Base-by-base conservation (phyloP, 2,797 vertebrate species). In the Enteromius anoplus region DNA sequence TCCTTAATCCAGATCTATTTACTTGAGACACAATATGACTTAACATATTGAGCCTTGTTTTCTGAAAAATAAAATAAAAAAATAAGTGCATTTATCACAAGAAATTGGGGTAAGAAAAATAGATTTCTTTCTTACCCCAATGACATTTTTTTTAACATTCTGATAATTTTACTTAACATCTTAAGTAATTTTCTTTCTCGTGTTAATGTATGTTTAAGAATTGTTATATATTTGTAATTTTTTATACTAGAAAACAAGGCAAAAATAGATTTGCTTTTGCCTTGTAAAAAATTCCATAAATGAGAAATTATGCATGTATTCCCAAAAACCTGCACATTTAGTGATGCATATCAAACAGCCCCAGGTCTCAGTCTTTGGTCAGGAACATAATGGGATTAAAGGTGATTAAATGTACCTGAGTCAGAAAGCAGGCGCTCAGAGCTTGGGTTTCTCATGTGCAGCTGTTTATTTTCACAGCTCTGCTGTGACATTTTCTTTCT, bases 381-480 rank as follows among this genome's bases (percentile, higher is more conserved):
- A 60, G 62, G 89, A 90, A 65, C 91, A 92, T 89, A 91, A 92
- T 92, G 92, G 86, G 88, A 91, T 90, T 91, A 88, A 84, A 60
- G 70, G 77, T 78, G 84, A 82, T 92, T 90, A 91, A 78, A 91
- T 91, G 91, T 90, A 92, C 91, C 86, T 90, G 91, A 91, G 88
- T 87, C 91, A 91, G 75, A 72, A 87, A 90, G 92, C 92, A 85
- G 88, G 90, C 88, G 21, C 73, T 23, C 73, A 40, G 5, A 49
- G 55, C 87, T 89, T 82, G 86, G 34, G 80, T 77, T 80, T 83
- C 91, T 90, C 91, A 69, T 91, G 90, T 91, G 86, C 89, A 81
- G 77, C 87, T 89, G 90, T 93, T 92, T 93, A 91, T 92, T 94
- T 93, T 94, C 91, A 87, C 90, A 91, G 78, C 89, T 89, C 91